Base-by-base conservation (phyloP, 2,797 vertebrate genomes). In the Yasuhikotakia modesta region DNA sequence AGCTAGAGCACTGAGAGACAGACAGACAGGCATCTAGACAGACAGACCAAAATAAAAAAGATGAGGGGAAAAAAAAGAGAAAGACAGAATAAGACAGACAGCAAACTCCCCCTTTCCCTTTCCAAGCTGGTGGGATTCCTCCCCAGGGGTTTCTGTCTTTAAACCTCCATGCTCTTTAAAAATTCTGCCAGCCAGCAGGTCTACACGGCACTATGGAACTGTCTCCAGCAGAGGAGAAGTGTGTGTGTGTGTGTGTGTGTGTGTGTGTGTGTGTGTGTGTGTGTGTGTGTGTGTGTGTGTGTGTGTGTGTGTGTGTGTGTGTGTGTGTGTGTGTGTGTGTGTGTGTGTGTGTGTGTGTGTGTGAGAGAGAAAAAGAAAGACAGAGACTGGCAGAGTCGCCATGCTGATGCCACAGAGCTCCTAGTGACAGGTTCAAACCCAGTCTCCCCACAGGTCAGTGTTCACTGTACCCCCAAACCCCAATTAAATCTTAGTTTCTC, bases 101-200 rank as follows among this genome's bases (percentile, higher is more conserved):
- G 76, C 68, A 58, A 81, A 63, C 75, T 84, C 90, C 92, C 92
- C 93, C 94, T 93, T 94, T 93, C 93, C 93, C 93, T 95, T 94
- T 94, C 93, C 93, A 93, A 89, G 88, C 94, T 95, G 95, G 92
- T 91, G 94, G 92, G 82, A 91, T 90, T 93, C 89, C 88, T 95
- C 95, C 96, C 95, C 93, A 24, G 94, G 94, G 95, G 94, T 93
- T 87, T 95, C 91, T 90, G 91, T 93, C 95, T 96, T 95, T 96
- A 96, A 98, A 95, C 93, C 94, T 94, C 93, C 85, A 78, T 92
- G 90, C 95, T 98, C 94, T 94, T 99, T 98, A 96, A 91, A 97
- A 96, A 97, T 98, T 95, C 94, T 95, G 82, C 94, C 93, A 95
- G 93, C 95, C 94, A 91, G 93, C 94, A 95, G 94, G 94, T 93